These are phyloP conservation scores for Vulpes ferrilata DNA, from an alignment of 2,113 vertebrate species.

Conservation along the genomic window DNA sequence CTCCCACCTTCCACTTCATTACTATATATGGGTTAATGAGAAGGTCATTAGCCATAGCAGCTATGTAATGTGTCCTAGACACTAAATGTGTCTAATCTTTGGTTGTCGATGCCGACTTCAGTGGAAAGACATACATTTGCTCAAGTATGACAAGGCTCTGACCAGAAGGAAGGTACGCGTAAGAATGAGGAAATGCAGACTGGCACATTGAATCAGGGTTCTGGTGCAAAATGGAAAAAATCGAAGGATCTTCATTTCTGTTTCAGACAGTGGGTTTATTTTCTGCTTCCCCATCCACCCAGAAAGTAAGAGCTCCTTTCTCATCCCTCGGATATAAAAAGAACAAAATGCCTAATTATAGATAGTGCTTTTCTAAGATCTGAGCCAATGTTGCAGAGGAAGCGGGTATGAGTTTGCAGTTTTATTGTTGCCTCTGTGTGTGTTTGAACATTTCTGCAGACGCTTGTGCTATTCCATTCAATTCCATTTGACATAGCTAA, in stretches of 20 bases:
- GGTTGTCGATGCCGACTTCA: neutral
- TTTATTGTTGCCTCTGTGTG: conserved; percentile 61
- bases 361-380: conserved; percentile 57
- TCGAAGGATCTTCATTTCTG: conserved; percentile 45
- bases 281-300: conserved; percentile 67
- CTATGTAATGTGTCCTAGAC: neutral
- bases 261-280: conserved; percentile 67
- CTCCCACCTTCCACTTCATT: neutral
- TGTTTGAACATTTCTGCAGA: conserved; percentile 59
- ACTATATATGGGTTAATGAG: neutral
- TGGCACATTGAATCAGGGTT: neutral
- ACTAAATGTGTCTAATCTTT: neutral
- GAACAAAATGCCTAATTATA: conserved; percentile 80
- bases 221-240: conserved; percentile 36
- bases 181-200: neutral
- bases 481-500: conserved; percentile 31
- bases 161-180: neutral
- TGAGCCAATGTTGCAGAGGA: conserved; percentile 40
- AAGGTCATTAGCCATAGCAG: neutral
- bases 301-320: conserved; percentile 65
- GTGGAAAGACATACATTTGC: neutral
- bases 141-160: neutral
- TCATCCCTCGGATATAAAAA: conserved; percentile 74
- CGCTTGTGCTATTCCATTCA: conserved; percentile 7
- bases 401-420: conserved; percentile 61